Base-by-base conservation (phyloP, 37 sponge, comb jelly and placozoan genomes). In the Mnemiopsis leidyi region DNA sequence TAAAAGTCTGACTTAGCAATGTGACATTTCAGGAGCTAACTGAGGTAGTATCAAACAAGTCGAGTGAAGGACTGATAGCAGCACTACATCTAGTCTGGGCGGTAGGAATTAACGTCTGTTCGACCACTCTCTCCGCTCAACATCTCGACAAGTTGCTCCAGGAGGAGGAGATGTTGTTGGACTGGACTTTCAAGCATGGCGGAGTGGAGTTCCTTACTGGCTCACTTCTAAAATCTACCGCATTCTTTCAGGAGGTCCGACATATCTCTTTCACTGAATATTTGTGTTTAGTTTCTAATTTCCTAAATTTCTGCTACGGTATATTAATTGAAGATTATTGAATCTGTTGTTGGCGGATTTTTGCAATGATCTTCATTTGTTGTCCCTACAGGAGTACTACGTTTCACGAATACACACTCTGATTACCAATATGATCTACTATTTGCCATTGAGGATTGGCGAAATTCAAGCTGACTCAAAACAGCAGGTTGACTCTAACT, bases 401-500 rank as follows among this genome's bases (percentile, higher is more conserved):
- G 77, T 95, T 0, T 39, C 73, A 30, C 88, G 94, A 20, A 68
- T 96, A 7, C 98, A 96, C 90, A 37, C 69, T 40, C 36, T 97
- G 20, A 32, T 96, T 5, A 96, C 97, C 5, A 94, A 93, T 36
- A 93, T 96, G 92, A 93, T 98, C 39, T 38, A 68, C 92, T 69
- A 93, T 71, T 94, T 96, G 95, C 94, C 95, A 24, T 82, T 93
- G 29, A 95, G 95, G 69, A 94, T 96, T 7, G 40, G 39, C 61
- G 85, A 76, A 71, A 79, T 93, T 21, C 32, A 61, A n/a, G 69
- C 69, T 30, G 69, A 92, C 20, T 28, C 68, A 1, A 79, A 79
- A 29, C 82, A 79, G 82, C 35, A 79, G 73, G 2, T 25, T 25
- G 73, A 69, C 24, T 28, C 73, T 69, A 69, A 69, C 73, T 21